These are phyloP conservation scores for Harpagoxenus sublaevis DNA, from an alignment of 2,888 invertebrate genomes.

Conservation along the genomic window DNA sequence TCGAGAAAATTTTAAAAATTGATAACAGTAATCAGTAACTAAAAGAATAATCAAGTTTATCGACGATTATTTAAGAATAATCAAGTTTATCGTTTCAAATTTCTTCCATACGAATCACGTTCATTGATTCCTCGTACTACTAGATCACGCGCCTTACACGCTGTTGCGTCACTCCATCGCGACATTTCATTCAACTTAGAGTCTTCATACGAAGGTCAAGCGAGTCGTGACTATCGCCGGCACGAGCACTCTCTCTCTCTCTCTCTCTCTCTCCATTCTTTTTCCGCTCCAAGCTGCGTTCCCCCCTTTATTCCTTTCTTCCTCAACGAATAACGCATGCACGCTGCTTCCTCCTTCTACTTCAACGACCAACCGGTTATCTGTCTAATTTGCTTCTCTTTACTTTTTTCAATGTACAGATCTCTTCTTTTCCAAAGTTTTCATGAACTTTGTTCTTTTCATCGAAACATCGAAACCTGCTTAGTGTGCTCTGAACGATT, in stretches of 20 bases:
- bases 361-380: conserved; percentile 24
- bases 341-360: neutral
- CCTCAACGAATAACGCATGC: conserved; percentile 24
- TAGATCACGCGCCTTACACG: conserved; percentile 67
- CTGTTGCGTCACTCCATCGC: conserved; percentile 82
- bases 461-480: neutral
- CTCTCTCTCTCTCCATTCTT: conserved; percentile 41
- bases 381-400: conserved; percentile 13
- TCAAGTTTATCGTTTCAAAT: conserved; percentile 9
- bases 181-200: conserved; percentile 84
- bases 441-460: conserved; percentile 48
- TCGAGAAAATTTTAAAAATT: neutral
- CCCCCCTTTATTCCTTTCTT: conserved; percentile 35
- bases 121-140: conserved; percentile 51
- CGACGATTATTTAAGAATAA: too few species aligned
- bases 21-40: too few species aligned
- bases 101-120: conserved; percentile 23
- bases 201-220: conserved; percentile 84
- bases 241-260: conserved; percentile 39
- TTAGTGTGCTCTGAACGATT: neutral
- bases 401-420: neutral
- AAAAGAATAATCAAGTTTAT: conserved; percentile 8
- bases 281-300: neutral
- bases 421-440: conserved; percentile 16
- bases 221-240: conserved; percentile 78